These are phyloP conservation scores for Microchrysa polita DNA, from an alignment of 2,888 invertebrate genomes.

Conservation along the genomic window DNA sequence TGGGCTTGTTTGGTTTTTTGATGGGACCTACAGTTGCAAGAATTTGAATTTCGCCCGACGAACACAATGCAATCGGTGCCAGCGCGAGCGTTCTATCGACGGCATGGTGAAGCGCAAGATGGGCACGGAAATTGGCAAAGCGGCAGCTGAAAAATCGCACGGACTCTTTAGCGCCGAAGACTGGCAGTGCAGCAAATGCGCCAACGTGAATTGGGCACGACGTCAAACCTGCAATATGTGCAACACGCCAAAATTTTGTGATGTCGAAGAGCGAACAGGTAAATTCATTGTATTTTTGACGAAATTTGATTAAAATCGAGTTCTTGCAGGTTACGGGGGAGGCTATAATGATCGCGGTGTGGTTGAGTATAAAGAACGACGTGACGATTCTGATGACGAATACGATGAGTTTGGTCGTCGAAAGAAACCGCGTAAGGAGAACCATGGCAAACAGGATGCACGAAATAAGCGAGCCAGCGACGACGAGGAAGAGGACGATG, in stretches of 20 bases:
- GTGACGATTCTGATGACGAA: conserved; percentile 91
- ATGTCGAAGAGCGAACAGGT: conserved; percentile 82
- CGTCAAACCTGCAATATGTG: conserved; percentile 97
- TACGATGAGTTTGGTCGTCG: conserved; percentile 91
- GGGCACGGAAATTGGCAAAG: conserved; percentile 97
- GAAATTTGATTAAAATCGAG: not conserved
- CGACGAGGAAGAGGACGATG: conserved; percentile 65
- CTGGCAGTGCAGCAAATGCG: conserved; percentile 99
- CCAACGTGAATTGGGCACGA: conserved; percentile 97
- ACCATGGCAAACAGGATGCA: conserved; percentile 24
- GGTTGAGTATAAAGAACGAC: conserved; percentile 92
- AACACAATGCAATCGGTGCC: conserved; percentile 90
- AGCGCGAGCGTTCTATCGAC: conserved; percentile 71
- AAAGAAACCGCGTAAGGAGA: conserved; percentile 65
- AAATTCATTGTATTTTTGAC: not conserved
- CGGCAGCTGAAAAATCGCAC: conserved; percentile 96
- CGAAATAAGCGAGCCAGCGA: conserved; percentile 53
- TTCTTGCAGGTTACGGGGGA: conserved; percentile 76
- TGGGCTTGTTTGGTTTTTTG: not conserved
- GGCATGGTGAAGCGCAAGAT: conserved; percentile 77
- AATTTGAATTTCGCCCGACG: conserved; percentile 96
- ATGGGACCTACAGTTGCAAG: conserved; percentile 71
- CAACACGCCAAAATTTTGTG: conserved; percentile 97
- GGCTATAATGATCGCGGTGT: conserved; percentile 96
- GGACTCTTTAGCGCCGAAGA: conserved; percentile 90